These are phyloP conservation scores for Escarpia spicata DNA, from an alignment of 2,888 invertebrate genomes.

Conservation along the genomic window DNA sequence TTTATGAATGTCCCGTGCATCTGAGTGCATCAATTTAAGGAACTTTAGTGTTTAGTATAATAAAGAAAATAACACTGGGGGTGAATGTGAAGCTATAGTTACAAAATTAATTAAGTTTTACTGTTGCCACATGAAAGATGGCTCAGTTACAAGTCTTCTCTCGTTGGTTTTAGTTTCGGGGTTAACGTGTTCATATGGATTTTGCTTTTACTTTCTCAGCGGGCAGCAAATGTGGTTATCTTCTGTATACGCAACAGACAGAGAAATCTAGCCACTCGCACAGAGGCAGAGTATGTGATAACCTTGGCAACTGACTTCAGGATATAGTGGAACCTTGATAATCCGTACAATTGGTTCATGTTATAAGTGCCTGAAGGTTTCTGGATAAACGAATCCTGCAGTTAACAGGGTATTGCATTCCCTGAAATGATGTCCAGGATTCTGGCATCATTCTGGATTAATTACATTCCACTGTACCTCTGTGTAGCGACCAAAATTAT, in stretches of 20 bases:
- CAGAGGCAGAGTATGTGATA: neutral
- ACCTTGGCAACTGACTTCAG: too few relatives aligned
- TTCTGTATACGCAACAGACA: neutral
- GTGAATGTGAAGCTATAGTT: neutral
- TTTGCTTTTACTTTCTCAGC: neutral
- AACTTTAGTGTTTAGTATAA: neutral
- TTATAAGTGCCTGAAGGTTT: too few relatives aligned
- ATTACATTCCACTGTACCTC: too few relatives aligned
- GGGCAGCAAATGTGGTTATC: neutral
- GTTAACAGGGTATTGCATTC: too few relatives aligned
- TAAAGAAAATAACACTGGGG: neutral
- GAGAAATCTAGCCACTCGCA: neutral
- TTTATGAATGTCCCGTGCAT: too few relatives aligned
- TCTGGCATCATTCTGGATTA: too few relatives aligned
- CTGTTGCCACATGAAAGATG: neutral
- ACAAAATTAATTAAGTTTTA: neutral
- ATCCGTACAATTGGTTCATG: too few relatives aligned
- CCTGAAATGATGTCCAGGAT: too few relatives aligned
- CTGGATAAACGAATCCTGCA: too few relatives aligned
- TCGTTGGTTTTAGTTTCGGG: neutral
- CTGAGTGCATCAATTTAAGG: neutral
- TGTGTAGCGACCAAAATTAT: too few relatives aligned
- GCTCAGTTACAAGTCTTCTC: neutral
- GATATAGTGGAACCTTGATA: too few relatives aligned
- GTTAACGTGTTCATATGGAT: neutral